phyloP scores from a whole-genome alignment of 2,888 invertebrate species.

The Rhaphigaster nebulosa region DNA sequence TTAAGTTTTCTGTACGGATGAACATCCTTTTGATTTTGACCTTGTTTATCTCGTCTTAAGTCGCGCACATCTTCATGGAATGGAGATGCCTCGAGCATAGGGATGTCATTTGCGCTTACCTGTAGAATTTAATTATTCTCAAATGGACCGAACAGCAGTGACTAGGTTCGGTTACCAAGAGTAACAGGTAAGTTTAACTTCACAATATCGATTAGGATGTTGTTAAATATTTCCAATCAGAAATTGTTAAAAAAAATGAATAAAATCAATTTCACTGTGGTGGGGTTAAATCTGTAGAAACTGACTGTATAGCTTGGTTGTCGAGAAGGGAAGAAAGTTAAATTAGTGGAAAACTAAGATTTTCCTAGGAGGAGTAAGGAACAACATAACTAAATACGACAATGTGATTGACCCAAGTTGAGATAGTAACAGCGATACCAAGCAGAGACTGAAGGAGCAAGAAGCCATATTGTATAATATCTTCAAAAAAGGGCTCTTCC shows the following conservation, averaged over 20 bases:
- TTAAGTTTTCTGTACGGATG: constrained; percentile 25
- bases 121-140: constrained; percentile 35
- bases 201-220: neutral
- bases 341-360: no score
- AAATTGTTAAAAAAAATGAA: neutral
- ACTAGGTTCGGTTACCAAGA: neutral
- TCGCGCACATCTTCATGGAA: constrained; percentile 40
- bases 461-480: no score
- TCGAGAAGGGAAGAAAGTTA: no score
- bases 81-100: constrained; percentile 38
- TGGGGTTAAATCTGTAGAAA: neutral
- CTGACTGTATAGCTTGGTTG: neutral
- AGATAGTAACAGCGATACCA: no score
- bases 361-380: no score
- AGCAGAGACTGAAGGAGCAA: no score
- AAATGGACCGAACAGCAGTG: constrained; percentile 11
- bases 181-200: neutral
- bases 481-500: no score
- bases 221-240: neutral
- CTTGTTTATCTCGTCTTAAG: constrained; percentile 33
- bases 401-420: no score
- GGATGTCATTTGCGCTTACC: constrained; percentile 49
- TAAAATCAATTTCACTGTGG: neutral
- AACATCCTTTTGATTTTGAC: constrained; percentile 40
- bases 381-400: no score